These are phyloP conservation scores for Antechinus flavipes DNA, from an alignment of 2,113 vertebrate genomes.

Conservation along the genomic window DNA sequence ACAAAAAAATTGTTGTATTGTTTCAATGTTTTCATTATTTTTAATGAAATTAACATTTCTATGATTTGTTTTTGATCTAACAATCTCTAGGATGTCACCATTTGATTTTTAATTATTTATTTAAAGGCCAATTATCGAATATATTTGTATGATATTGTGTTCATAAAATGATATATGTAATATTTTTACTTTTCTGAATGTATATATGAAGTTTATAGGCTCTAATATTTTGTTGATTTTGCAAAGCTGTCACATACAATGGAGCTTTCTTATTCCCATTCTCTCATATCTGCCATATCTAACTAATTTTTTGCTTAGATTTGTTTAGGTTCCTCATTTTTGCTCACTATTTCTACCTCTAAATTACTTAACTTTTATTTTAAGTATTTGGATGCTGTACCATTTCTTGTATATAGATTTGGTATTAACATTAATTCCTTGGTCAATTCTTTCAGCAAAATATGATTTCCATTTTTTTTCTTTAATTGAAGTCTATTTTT, in stretches of 20 bases:
- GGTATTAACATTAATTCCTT: too few species aligned
- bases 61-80: background rate
- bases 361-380: too few species aligned
- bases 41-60: background rate
- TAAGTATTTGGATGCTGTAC: too few species aligned
- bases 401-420: too few species aligned
- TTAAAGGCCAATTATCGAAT: background rate
- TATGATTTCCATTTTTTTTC: too few species aligned
- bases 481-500: too few species aligned
- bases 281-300: too few species aligned
- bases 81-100: background rate
- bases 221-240: background rate
- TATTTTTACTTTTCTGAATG: background rate
- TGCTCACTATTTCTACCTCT: too few species aligned
- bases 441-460: too few species aligned
- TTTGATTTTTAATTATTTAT: background rate
- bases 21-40: background rate
- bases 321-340: too few species aligned
- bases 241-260: background rate
- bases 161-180: background rate
- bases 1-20: background rate
- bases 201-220: background rate
- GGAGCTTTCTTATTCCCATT: background rate
- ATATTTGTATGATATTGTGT: background rate
- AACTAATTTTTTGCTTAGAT: too few species aligned